Base-by-base conservation (phyloP, 2,888 invertebrate species). In the Zygaena filipendulae region DNA sequence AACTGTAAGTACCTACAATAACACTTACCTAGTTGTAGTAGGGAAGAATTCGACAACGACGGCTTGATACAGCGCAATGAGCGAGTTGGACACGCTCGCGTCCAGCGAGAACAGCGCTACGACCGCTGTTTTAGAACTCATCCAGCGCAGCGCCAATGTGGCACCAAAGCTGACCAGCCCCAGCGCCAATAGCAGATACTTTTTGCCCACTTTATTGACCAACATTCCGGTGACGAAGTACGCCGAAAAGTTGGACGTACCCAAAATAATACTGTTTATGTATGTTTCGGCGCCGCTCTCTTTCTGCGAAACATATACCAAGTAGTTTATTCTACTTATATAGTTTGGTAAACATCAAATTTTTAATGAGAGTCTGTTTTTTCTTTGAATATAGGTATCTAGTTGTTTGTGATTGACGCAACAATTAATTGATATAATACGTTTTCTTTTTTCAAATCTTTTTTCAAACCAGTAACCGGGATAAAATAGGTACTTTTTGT, bases 231-330 rank as follows among this genome's bases (percentile, higher is more conserved):
- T 57, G 19, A 66, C 42, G 30, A 59, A 47, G 38, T 48, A 63
- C 0, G 69, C 66, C 2, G 60, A 21, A 0, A 61, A 7, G 23
- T 59, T 59, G 3, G 59, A 50, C 5, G 42, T 41, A 1, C 69
- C 69, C 7, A 70, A 38, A 9, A 70, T 64, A 2, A 70, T 59
- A 21, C 59, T 68, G 50, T 69, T 69, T 9, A 68, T 60, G 29
- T 70, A 71, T 0, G 71, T 71, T 26, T 66, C 62, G 2, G 52
- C 38, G 0, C 71, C 71, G 21, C 64, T 68, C 39, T 43, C 52
- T 4, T 43, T 45, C 71, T 71, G 59, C 24, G 51, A 52, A 21
- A n/a, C n/a, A n/a, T n/a, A n/a, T n/a, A n/a, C n/a, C n/a, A n/a
- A 11, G 36, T 36, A n/a, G n/a, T n/a, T n/a, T n/a, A n/a, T n/a